Percentiles rank a stretch among this genome's conserved stretches.
Conservation (phyloP, 1,140 invertebrate genomes). For the Rhynchophorus ferrugineus region DNA sequence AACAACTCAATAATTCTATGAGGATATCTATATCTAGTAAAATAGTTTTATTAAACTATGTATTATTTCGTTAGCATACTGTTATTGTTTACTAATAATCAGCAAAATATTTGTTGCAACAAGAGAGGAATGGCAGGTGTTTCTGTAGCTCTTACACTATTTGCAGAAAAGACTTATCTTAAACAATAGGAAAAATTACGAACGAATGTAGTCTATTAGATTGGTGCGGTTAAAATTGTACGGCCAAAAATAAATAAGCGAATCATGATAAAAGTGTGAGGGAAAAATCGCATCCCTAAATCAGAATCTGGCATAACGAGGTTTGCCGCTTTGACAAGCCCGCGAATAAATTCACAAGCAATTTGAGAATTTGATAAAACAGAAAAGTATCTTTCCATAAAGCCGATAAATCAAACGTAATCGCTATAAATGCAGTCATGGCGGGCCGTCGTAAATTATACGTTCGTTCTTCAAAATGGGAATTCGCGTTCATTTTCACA, state of each 20-base stretch:
- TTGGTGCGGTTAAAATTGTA: no score
- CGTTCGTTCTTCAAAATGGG: slow-evolving; percentile 41
- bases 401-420: slow-evolving; percentile 38
- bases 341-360: slow-evolving; percentile 21
- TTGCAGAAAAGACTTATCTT: no score
- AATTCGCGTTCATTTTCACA: slow-evolving; percentile 41
- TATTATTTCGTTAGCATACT: no score
- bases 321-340: slow-evolving; percentile 1
- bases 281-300: slow-evolving; percentile 1
- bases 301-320: slow-evolving; percentile 11
- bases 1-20: no score
- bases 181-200: no score
- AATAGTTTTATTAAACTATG: no score
- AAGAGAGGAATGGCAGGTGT: no score
- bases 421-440: slow-evolving; percentile 40
- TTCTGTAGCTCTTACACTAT: no score
- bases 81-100: no score
- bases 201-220: no score
- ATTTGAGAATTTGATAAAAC: slow-evolving; percentile 31
- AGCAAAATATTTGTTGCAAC: no score
- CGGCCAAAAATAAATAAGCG: not conserved
- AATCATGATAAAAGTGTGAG: not conserved
- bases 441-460: slow-evolving; percentile 36
- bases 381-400: slow-evolving; percentile 38
- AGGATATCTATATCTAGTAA: no score